phyloP scores from a whole-genome alignment of 2,113 vertebrate genomes.

The Siniperca knerii region DNA sequence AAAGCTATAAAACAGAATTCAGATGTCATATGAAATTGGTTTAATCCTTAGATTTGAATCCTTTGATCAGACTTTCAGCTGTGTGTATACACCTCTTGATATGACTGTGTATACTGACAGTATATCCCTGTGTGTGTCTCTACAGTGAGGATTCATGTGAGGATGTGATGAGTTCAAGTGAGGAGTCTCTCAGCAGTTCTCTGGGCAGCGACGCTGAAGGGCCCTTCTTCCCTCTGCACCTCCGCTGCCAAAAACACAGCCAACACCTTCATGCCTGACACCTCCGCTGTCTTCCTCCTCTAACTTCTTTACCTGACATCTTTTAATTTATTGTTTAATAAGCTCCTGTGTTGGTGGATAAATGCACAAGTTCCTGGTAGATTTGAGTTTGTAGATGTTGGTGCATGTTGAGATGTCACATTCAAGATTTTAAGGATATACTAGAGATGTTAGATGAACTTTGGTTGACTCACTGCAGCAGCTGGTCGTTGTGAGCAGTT shows the following conservation, averaged over 20 bases:
- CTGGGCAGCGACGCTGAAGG: slow-evolving; percentile 88
- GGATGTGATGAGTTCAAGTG: slow-evolving; percentile 92
- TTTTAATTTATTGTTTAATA: slow-evolving; percentile 57
- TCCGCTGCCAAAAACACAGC: slow-evolving; percentile 78
- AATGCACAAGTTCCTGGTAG: slow-evolving; percentile 61
- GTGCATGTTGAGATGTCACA: slow-evolving; percentile 78
- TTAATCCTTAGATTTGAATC: not conserved
- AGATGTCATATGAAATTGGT: not conserved
- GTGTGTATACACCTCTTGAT: not conserved
- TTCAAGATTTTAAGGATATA: slow-evolving; percentile 65
- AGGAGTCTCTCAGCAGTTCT: slow-evolving; percentile 93
- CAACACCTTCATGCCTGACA: slow-evolving; percentile 60
- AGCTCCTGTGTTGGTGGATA: slow-evolving; percentile 43
- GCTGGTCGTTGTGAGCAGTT: not conserved
- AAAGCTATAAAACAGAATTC: not conserved
- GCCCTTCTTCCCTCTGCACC: slow-evolving; percentile 89
- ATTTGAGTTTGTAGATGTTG: slow-evolving; percentile 42
- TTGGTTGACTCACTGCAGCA: not conserved
- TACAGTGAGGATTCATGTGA: slow-evolving; percentile 93
- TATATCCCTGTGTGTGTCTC: not conserved
- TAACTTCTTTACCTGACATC: not conserved
- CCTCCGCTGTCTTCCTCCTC: not conserved
- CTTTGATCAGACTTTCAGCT: not conserved
- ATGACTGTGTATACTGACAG: not conserved
- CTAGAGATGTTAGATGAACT: not conserved